These are phyloP conservation scores for Allophyes oxyacanthae DNA, from an alignment of 2,888 invertebrate species.

Conservation along the genomic window DNA sequence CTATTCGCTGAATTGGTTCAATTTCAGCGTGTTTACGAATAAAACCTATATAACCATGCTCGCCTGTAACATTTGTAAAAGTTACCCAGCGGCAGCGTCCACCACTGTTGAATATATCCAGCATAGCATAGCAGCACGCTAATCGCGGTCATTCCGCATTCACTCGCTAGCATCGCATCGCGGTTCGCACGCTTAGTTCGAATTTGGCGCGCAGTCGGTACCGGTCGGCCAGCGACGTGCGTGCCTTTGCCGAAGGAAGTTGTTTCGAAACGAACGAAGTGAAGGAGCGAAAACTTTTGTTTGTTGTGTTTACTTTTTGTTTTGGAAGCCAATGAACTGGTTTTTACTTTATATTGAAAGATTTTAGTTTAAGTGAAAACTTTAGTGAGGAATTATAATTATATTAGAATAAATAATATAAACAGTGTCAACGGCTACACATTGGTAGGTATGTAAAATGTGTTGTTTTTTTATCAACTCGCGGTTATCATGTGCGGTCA, in stretches of 20 bases:
- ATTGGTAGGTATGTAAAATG: slow-evolving; percentile 69
- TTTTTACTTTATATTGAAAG: slow-evolving; percentile 48
- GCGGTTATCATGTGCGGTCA: slow-evolving; percentile 71
- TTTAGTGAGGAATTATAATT: slow-evolving; percentile 24
- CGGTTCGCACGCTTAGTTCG: slow-evolving; percentile 70
- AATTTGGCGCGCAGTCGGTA: slow-evolving; percentile 80
- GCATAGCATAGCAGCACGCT: slow-evolving; percentile 20
- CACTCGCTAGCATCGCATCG: slow-evolving; percentile 48
- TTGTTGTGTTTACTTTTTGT: slow-evolving; percentile 73
- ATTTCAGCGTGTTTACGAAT: slow-evolving; percentile 49
- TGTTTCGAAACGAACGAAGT: slow-evolving; percentile 52
- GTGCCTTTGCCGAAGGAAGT: slow-evolving; percentile 71
- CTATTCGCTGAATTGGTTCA: slow-evolving; percentile 49
- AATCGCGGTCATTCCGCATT: slow-evolving; percentile 60
- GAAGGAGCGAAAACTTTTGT: slow-evolving; percentile 66
- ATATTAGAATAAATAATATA: slow-evolving; percentile 28
- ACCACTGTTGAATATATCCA: slow-evolving; percentile 48
- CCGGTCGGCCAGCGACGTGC: slow-evolving; percentile 66
- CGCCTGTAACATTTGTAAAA: slow-evolving; percentile 57
- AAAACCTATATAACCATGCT: slow-evolving; percentile 52
- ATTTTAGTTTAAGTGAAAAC: slow-evolving; percentile 50
- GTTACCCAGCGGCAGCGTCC: slow-evolving; percentile 50
- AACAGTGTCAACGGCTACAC: slow-evolving; percentile 30
- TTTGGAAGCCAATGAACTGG: slow-evolving; percentile 62
- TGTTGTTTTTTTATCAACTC: slow-evolving; percentile 73